Evolutionary conservation across 2,888 invertebrate genomes (phyloP), one percentile per base, ranked within the genome.

Genomic region (Coenonympha arcania): DNA sequence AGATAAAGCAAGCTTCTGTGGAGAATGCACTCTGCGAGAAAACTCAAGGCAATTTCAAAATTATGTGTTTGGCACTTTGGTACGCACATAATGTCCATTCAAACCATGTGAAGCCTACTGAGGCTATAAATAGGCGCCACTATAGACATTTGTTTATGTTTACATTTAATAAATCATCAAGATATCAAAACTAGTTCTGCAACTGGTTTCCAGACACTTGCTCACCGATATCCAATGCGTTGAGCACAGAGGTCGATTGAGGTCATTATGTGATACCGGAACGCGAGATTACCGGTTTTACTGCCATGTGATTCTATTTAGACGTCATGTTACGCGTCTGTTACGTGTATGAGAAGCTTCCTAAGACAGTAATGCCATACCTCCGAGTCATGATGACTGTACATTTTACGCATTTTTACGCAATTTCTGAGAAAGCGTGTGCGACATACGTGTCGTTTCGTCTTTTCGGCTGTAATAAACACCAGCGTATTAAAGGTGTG

Each of bases 221-320:
- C 66, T 69, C 57, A 60, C 37, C 51, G 62, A 56, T 46, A 44
- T 55, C 39, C 42, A 50, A 31, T 49, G 16, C 28, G 47, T 28
- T 31, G 36, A 50, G 47, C 33, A 54, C 62, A 61, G 66, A 70
- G 77, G 74, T 74, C 77, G 68, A 57, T 60, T 63, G 75, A 76
- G 83, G 76, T 79, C 79, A 68, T 77, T 78, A 69, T 66, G 68
- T 63, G 70, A 62, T 65, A 67, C 67, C 62, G 65, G 65, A 62
- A 61, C 56, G 44, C 42, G 20, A 53, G 45, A 46, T 46, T 69
- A 79, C 83, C 78, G 79, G 85, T 84, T 76, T 70, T 71, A 69
- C 78, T 52, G 69, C 76, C 77, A 79, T 72, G 69, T 83, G 84
- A 71, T 68, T 69, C 63, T 63, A 67, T 50, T n/a, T 24, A 63